A percentile compares a stretch with the other conserved stretches of the same genome.
phyloP scores from a whole-genome alignment of 2,113 vertebrate genomes.

The Nothocercus nigrocapillus region DNA sequence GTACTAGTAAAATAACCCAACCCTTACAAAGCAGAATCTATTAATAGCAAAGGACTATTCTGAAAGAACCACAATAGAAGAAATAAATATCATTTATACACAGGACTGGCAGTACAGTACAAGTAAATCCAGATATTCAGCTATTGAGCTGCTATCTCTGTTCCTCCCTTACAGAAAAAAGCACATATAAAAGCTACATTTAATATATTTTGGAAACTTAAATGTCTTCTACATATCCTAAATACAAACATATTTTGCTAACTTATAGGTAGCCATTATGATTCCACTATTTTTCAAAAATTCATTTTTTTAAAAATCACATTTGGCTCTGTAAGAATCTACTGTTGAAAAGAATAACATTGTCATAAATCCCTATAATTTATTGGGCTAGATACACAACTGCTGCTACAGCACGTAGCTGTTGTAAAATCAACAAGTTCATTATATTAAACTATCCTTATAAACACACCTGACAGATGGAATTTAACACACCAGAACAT shows the following conservation, averaged over 20 bases:
- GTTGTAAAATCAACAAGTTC: neutral
- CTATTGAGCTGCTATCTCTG: neutral
- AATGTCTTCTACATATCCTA: neutral
- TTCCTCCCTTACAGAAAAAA: neutral
- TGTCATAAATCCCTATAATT: neutral
- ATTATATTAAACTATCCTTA: neutral
- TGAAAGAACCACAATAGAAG: neutral
- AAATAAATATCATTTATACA: neutral
- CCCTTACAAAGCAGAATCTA: neutral
- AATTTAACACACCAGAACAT: neutral
- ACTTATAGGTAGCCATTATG: constrained; percentile 7
- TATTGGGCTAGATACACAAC: neutral
- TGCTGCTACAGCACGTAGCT: neutral
- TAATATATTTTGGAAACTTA: neutral
- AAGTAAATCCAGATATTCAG: neutral
- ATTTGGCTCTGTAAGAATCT: neutral
- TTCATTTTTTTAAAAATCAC: neutral
- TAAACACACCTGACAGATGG: neutral
- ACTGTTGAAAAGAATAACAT: neutral
- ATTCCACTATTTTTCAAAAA: neutral
- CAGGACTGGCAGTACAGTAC: neutral
- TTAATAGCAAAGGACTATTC: neutral
- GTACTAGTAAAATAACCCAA: neutral
- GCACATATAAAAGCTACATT: neutral
- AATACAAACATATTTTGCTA: constrained; percentile 7